Conservation (phyloP, 2,797 vertebrate species). For the Chrosomus eos region DNA sequence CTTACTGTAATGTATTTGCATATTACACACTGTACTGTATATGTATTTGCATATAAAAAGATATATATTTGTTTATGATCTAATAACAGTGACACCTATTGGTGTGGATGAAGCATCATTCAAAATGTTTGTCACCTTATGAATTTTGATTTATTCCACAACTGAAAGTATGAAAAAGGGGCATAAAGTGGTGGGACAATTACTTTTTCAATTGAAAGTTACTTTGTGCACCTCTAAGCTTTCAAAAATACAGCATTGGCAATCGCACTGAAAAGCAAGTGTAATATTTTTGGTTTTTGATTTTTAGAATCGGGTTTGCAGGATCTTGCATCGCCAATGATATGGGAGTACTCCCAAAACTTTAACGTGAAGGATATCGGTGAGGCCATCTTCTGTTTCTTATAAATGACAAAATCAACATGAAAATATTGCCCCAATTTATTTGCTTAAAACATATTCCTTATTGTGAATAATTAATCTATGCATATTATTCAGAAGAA, state of each 20-base stretch:
- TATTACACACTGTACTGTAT: not conserved
- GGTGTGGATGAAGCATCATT: not conserved
- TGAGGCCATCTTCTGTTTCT: constrained; percentile 53
- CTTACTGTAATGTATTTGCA: not conserved
- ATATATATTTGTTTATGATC: not conserved
- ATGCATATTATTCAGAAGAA: not conserved
- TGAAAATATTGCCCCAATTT: not conserved
- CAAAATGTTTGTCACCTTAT: not conserved
- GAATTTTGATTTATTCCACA: not conserved
- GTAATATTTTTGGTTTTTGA: not conserved
- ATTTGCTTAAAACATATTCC: not conserved
- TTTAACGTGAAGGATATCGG: constrained; percentile 67
- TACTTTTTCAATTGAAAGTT: not conserved
- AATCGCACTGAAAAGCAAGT: not conserved
- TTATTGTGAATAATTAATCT: not conserved
- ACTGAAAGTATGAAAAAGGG: not conserved
- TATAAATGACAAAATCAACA: not conserved
- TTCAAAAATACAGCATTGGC: not conserved
- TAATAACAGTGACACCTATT: not conserved
- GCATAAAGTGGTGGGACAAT: not conserved
- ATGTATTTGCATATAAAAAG: not conserved
- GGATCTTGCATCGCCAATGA: constrained; percentile 66
- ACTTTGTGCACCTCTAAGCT: not conserved
- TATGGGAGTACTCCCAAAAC: constrained; percentile 73
- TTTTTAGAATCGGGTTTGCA: constrained; percentile 71